These are phyloP conservation scores for Eulemur coronatus DNA, from an alignment of 2,797 vertebrate species.

Conservation along the genomic window DNA sequence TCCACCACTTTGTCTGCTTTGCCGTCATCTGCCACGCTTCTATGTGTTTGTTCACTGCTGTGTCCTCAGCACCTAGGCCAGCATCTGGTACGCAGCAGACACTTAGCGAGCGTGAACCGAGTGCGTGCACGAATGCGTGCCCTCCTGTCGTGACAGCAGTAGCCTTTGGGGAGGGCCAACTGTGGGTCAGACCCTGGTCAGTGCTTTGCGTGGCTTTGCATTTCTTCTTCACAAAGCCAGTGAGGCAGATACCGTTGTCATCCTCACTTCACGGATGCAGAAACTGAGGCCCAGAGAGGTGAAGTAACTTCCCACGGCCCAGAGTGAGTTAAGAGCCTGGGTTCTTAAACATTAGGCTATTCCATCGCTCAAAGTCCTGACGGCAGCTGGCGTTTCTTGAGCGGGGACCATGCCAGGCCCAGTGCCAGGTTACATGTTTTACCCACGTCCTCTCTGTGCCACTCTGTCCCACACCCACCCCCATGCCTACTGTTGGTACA, in stretches of 20 bases:
- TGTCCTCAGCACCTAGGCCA: background rate
- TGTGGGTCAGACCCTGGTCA: background rate
- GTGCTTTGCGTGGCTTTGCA: background rate
- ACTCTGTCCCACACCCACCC: background rate
- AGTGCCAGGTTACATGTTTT: background rate
- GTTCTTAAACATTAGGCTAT: background rate
- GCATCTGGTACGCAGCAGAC: background rate
- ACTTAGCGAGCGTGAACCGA: background rate
- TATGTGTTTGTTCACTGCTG: rapidly evolving
- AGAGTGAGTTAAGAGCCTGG: background rate
- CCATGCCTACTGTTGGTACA: background rate
- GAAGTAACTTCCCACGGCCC: background rate
- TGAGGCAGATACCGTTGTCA: background rate
- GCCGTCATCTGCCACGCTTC: rapidly evolving
- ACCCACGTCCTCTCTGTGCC: background rate
- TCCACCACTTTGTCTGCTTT: background rate
- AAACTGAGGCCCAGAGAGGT: background rate
- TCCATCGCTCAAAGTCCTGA: background rate
- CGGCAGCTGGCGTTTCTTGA: background rate
- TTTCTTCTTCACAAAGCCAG: background rate
- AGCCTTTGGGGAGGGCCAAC: background rate
- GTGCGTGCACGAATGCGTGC: rapidly evolving
- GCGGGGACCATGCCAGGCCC: background rate
- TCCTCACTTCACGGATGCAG: background rate
- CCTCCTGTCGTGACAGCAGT: background rate